These are phyloP conservation scores for Numenius arquata DNA, from an alignment of 2,113 vertebrate species.

Conservation along the genomic window DNA sequence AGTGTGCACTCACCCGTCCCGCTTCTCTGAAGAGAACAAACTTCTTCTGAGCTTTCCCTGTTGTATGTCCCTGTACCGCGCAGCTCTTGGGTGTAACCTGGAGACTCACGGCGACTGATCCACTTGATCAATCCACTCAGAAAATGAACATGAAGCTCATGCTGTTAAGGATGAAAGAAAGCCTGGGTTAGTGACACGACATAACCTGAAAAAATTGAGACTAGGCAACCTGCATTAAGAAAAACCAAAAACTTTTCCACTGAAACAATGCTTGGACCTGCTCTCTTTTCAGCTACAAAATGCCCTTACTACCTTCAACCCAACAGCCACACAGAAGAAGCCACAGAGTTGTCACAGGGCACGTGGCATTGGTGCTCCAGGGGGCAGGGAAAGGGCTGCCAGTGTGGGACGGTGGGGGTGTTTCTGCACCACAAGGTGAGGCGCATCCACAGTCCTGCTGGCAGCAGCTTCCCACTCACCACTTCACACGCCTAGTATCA, in stretches of 20 bases:
- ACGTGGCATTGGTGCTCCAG: fast-evolving
- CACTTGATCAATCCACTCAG: neutral
- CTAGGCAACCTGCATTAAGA: neutral
- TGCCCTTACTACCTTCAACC: neutral
- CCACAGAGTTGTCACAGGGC: neutral
- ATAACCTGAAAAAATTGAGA: neutral
- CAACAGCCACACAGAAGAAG: neutral
- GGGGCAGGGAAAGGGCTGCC: neutral
- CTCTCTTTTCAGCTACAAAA: neutral
- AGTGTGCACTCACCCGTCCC: neutral
- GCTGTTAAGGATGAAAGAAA: neutral
- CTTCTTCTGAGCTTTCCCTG: neutral
- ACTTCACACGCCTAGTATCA: neutral
- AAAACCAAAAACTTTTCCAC: neutral
- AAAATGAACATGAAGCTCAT: neutral
- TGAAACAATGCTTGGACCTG: neutral
- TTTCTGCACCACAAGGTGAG: neutral
- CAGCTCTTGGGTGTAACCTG: neutral
- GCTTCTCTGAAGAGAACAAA: neutral
- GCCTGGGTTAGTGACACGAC: neutral
- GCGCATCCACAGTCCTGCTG: neutral
- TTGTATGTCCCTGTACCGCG: too few relatives aligned
- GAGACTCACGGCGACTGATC: fast-evolving
- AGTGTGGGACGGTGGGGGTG: fast-evolving
- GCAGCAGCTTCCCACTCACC: neutral